These are phyloP conservation scores for Eurystomus glaucurus DNA, from an alignment of 2,797 vertebrate species.

Conservation along the genomic window DNA sequence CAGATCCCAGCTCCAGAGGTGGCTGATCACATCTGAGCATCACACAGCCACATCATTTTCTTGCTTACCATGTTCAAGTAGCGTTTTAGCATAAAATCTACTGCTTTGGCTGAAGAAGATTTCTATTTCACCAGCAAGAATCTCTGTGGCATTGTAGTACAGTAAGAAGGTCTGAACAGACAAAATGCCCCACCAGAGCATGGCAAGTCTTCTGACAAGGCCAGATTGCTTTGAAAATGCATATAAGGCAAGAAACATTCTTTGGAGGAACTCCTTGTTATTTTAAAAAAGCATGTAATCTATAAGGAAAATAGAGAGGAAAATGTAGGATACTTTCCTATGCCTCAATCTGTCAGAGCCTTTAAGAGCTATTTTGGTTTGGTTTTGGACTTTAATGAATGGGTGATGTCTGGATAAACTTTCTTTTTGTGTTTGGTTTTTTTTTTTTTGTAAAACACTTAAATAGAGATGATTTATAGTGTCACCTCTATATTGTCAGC, in stretches of 20 bases:
- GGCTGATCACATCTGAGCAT: neutral
- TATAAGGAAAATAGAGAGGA: neutral
- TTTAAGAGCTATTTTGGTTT: neutral
- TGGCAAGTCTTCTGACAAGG: rapidly evolving
- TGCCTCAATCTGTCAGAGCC: neutral
- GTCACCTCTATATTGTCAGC: neutral
- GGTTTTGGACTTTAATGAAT: neutral
- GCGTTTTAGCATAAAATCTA: neutral
- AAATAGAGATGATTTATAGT: neutral
- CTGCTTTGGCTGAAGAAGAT: neutral
- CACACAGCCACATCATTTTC: neutral
- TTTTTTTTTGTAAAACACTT: neutral
- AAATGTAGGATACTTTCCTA: neutral
- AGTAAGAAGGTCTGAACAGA: neutral
- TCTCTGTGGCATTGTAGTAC: neutral
- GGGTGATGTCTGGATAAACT: neutral
- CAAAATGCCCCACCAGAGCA: neutral
- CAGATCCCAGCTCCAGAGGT: neutral
- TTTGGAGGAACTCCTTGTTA: neutral
- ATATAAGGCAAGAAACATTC: neutral
- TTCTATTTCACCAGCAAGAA: neutral
- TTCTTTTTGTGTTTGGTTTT: neutral
- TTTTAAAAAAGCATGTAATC: neutral
- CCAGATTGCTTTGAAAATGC: neutral
- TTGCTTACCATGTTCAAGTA: neutral